phyloP scores from a whole-genome alignment of 2,888 invertebrate genomes.

The Neelides folsomi region DNA sequence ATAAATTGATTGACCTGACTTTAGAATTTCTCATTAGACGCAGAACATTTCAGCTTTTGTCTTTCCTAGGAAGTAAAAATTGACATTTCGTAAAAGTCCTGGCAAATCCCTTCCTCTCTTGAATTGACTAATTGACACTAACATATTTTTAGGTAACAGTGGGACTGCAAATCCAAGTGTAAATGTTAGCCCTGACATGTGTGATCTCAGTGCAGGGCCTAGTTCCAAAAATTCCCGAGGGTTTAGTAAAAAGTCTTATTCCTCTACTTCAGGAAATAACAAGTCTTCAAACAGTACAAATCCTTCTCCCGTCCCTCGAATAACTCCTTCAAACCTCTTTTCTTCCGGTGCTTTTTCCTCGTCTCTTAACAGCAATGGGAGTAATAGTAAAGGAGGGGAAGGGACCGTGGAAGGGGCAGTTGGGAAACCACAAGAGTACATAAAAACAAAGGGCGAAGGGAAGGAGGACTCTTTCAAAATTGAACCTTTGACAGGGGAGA shows the following conservation, averaged over 20 bases:
- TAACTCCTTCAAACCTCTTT: constrained; percentile 20
- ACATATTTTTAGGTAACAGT: too few species aligned
- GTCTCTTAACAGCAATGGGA: constrained; percentile 4
- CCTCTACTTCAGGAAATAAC: not conserved
- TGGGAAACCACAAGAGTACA: not conserved
- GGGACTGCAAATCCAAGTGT: too few species aligned
- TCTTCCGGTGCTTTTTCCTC: constrained; percentile 12
- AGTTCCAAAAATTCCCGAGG: too few species aligned
- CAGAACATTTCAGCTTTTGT: too few species aligned
- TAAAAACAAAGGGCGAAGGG: not conserved
- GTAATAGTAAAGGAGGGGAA: not conserved
- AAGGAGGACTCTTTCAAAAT: too few species aligned
- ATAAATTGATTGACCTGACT: too few species aligned
- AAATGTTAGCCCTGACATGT: too few species aligned
- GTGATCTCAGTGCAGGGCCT: too few species aligned
- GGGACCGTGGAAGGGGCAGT: not conserved
- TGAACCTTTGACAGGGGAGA: not conserved
- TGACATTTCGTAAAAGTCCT: too few species aligned
- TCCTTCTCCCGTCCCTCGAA: constrained; percentile 14
- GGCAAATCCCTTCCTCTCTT: too few species aligned
- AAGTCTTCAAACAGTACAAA: constrained; percentile 6
- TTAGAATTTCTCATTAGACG: too few species aligned
- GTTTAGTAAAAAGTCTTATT: constrained; percentile 6
- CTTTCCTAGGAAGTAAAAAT: too few species aligned
- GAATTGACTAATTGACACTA: not conserved